Evolutionary conservation across 2,797 vertebrate genomes (phyloP), one percentile per base, ranked within the genome.

Genomic region (Spea hammondii): DNA sequence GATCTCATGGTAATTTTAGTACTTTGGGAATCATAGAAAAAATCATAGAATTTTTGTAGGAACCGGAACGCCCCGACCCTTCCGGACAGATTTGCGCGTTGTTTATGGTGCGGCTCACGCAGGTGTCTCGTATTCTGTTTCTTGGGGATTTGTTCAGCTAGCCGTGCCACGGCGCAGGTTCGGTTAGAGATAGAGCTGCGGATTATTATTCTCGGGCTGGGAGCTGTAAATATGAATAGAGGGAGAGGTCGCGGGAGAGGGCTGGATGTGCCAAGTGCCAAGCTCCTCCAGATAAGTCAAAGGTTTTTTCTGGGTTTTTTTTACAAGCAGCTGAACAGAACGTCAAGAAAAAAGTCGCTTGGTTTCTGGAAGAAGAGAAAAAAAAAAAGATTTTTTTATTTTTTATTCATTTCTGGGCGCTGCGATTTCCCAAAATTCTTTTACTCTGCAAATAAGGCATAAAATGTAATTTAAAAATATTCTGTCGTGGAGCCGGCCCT

Each of bases 161-260:
- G 71, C 86, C 80, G 76, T 69, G 67, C 45, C 73, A 68, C 83
- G 72, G 75, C 84, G 69, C 83, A 88, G 92, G 91, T 88, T 89
- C 72, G 90, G 90, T 94, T 91, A 89, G 91, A 86, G n/a, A 59
- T 87, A 79, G 88, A 91, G 72, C 71, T 86, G 87, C 0, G 0
- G 85, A 89, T 91, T 90, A 85, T 91, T 92, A 91, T 89, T 83
- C 78, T 89, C 88, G 80, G 81, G 84, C 87, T 84, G 77, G 82
- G 78, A 88, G 84, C 86, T 85, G 88, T 84, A 72, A 89, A 88
- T 85, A 93, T 94, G 94, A 96, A 95, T 94, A 96, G 93, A 94
- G 92, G 95, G 93, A 94, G 94, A 92, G 59, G 59, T 32, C n/a
- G 14, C n/a, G 1, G 83, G 85, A 3, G 13, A 62, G 5, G 5